Base-by-base conservation (phyloP, 2,888 invertebrate genomes). In the Steinernema scapterisci region DNA sequence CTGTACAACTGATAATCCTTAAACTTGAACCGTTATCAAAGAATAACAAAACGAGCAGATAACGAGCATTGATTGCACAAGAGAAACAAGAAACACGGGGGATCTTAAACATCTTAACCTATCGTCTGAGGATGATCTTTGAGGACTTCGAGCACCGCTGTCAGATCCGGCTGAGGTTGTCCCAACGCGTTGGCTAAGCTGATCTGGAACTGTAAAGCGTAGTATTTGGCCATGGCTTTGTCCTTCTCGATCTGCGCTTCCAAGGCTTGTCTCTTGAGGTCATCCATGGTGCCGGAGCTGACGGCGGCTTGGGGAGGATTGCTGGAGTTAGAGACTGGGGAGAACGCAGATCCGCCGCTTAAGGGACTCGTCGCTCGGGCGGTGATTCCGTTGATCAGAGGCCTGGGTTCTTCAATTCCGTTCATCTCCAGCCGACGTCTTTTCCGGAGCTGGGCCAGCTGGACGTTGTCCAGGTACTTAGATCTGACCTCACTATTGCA, bases 231-330 rank as follows among this genome's bases (percentile, higher is more conserved):
- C 63, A 63, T 25, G 16, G 63, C 63, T 27, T 27, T 25, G 63
- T 63, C 63, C 19, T 63, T 63, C 19, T 63, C 63, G 27, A 63
- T 63, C 16, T 63, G 63, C 7, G 63, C 63, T 38, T 63, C 63
- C 16, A 63, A 27, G 16, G 63, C 63, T 27, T 63, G 63, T 38
- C n/a, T 63, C 63, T 31, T 25, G 7, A 63, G 63, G 16, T 63
- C 63, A 5, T 63, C 63, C 1, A 31, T 5, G 11, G 31, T 31
- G 5, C 25, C 27, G 5, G n/a, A 5, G 48, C 13, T 3, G 13
- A 13, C 3, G 13, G 5, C 5, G 48, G 48, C 5, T 16, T 48
- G 48, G 19, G 3, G 3, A 19, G 16, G 16, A 7, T 16, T 25
- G 63, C 63, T 63, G 25, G 31, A 63, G 38, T 27, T 63, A 2